Base-by-base conservation (phyloP, 2,113 vertebrate species). In the Petrocephalus microphthalmus region DNA sequence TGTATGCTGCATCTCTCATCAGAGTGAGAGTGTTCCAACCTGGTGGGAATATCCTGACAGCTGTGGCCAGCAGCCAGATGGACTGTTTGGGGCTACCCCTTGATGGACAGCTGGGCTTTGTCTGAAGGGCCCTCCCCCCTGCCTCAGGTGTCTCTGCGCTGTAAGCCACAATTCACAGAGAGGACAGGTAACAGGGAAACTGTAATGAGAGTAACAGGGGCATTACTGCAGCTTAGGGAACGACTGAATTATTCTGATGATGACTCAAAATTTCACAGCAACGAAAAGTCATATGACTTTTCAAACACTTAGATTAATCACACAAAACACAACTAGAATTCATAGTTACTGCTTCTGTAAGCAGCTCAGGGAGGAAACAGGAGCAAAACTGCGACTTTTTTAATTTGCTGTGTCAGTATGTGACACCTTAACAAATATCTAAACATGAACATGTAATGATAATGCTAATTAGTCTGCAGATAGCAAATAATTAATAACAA, bases 71-170 rank as follows among this genome's bases (percentile, higher is more conserved):
- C 20, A 74, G 57, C 86, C 86, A 87, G 64, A 74, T n/a, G 7
- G 5, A 29, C 52, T 54, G 53, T 19, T 54, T 13, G 29, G 17
- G 53, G 53, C 33, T 29, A 47, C 47, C 45, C 42, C 47, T 74
- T 87, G 86, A 87, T 17, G 25, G 86, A 87, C 45, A 74, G 64
- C 1, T 47, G 25, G 86, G 3, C 86, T n/a, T n/a, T n/a, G n/a
- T n/a, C n/a, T n/a, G n/a, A n/a, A n/a, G n/a, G n/a, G n/a, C n/a
- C n/a, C n/a, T n/a, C n/a, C n/a, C n/a, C n/a, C n/a, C 49, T 47
- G 17, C 17, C 19, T 6, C 51, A 47, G 25, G 5, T 7, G 7
- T 78, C 25, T 87, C 86, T 37, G 19, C 13, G 10, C 54, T 56
- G 29, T 57, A 86, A 37, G 33, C 54, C 29, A 42, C 54, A 54